Evolutionary conservation across 92 coral and sea anemone species (phyloP), one percentile per base, ranked within the genome.

Genomic region (Epizoanthus fatuus): DNA sequence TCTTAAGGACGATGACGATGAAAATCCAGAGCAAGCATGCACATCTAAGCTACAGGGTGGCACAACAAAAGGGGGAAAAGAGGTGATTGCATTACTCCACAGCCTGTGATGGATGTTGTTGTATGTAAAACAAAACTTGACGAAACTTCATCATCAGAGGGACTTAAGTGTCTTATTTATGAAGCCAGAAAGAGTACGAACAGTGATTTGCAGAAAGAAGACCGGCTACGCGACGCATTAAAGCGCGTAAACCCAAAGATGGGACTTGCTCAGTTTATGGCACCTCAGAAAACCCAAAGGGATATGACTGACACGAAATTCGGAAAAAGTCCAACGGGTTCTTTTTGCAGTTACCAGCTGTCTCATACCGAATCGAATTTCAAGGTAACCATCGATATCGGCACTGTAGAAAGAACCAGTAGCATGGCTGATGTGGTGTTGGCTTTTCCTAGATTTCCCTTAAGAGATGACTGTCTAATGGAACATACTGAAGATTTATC

Each of bases 91-190:
- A 74, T 87, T 44, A 16, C 7, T 8, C 84, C 87, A 17, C 66
- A 87, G 20, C 87, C 87, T 32, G 85, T 89, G 3, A 51, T 84
- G 84, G 85, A 83, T 13, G 75, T 91, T 5, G 29, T 69, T 13
- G 76, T 91, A n/a, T 69, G 64, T 49, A 91, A 88, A 80, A 79
- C 87, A 52, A 79, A 91, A 73, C 81, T 83, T 12, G 74, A 81
- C 15, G 89, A 83, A 16, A 25, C 14, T 14, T 32, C 68, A 29
- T 20, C 56, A 5, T 72, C 83, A 74, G 35, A 64, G 64, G 89
- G 91, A 8, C 84, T 88, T 12, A 72, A 68, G 69, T 75, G 74
- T 9, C 17, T 68, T 40, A 47, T 84, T n/a, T 92, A 84, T 57
- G 90, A 92, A 19, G 95, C 92, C 55, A 79, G 90, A 74, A 19